Evolutionary conservation across 2,888 invertebrate species (phyloP).

Genomic region (Temnothorax ravouxi): DNA sequence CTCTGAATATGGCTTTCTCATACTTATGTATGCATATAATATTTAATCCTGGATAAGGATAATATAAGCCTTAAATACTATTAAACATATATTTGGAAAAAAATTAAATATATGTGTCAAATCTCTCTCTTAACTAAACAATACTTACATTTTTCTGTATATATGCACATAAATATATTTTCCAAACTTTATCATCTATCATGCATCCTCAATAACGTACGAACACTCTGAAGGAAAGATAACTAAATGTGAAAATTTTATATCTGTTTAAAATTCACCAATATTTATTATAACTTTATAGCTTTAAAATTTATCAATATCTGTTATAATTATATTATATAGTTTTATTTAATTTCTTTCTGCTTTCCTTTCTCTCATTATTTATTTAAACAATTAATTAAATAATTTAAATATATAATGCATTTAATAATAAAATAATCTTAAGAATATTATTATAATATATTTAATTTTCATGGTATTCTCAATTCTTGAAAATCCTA

Average conservation of each 20-base stretch:
- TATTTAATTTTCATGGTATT: not conserved
- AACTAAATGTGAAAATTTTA: not conserved
- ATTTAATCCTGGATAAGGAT: slow-evolving; percentile 1
- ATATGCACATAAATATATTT: not conserved
- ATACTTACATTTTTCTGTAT: not conserved
- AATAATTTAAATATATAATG: not conserved
- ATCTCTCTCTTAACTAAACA: not conserved
- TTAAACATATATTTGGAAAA: not conserved
- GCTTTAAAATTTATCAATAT: not conserved
- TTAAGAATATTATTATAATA: not conserved
- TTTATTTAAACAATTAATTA: not conserved
- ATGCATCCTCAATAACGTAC: not conserved
- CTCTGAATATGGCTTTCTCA: not conserved
- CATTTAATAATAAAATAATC: not conserved
- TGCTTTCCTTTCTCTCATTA: not conserved
- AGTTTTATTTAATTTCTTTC: not conserved
- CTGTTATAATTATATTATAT: not conserved
- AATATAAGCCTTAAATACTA: not conserved
- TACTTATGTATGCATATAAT: not conserved
- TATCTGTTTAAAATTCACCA: not conserved
- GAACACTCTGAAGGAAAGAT: not conserved
- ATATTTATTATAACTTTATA: not conserved
- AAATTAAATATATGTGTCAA: not conserved
- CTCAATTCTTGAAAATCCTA: not conserved
- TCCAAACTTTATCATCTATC: not conserved